A percentile compares a stretch with the other conserved stretches of the same genome.
Evolutionary conservation across 2,113 vertebrate species (phyloP).

Genomic region (Pelecanus crispus): DNA sequence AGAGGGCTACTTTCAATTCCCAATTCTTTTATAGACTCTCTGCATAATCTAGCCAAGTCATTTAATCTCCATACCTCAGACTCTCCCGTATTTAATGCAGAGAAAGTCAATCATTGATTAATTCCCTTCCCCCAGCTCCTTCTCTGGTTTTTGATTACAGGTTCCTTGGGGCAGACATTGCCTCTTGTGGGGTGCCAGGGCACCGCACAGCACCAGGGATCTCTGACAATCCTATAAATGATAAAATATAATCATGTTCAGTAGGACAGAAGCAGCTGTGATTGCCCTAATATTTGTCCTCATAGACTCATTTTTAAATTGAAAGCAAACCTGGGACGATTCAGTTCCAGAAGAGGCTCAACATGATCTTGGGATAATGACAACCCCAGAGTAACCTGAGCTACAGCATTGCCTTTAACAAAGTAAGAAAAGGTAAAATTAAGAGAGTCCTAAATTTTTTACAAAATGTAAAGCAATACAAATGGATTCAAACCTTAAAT

Average conservation of each 20-base stretch:
- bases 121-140: conserved; percentile 12
- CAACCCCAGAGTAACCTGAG: neutral
- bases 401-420: neutral
- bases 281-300: conserved; percentile 53
- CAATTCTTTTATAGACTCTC: conserved; percentile 43
- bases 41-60: conserved; percentile 30
- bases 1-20: conserved; percentile 51
- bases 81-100: conserved; percentile 34
- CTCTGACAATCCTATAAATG: neutral
- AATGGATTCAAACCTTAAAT: neutral
- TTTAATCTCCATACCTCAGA: conserved; percentile 42
- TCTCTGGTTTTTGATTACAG: neutral
- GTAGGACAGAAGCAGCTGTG: conserved; percentile 22
- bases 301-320: conserved; percentile 25
- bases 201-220: neutral
- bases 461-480: neutral
- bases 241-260: conserved; percentile 19
- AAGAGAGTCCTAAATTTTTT: neutral
- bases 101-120: conserved; percentile 39
- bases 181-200: neutral
- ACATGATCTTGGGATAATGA: neutral
- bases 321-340: conserved; percentile 38
- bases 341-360: conserved; percentile 2
- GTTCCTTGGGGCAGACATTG: neutral
- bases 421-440: neutral